Evolutionary conservation across 1,140 invertebrate genomes (phyloP), one percentile per base, ranked within the genome.

Genomic region (Lucilia sericata): DNA sequence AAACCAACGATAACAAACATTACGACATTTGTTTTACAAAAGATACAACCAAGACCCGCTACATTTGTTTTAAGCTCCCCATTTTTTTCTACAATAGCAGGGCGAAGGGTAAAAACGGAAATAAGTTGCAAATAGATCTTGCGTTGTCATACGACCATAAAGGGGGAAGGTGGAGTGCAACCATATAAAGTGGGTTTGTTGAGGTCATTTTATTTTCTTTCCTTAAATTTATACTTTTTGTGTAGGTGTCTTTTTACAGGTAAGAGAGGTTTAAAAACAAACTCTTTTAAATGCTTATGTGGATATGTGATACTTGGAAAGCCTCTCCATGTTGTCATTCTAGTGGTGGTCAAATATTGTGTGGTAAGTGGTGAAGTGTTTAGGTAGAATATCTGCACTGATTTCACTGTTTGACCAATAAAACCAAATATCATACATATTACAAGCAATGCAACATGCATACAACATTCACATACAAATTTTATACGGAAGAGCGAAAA

Each of bases 391-490:
- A 25, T 70, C 21, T 70, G 0, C 19, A 70, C 65, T 70, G 65
- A 70, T 70, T 70, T 70, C 65, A 70, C 65, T 70, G 65, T 70
- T 70, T 70, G 65, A 25, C 65, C 65, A 70, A 70, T 12, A 70
- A 70, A 70, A 70, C 65, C 19, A 70, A 70, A 70, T 70, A 25
- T 70, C 65, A 70, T 70, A 70, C 65, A 70, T 70, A 21, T 70
- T 70, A 70, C 65, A 70, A 70, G 19, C 65, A 70, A 17, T 60
- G 65, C 65, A 65, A 10, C n/a, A 70, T 70, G 7, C 55, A 17
- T n/a, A 60, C 13, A 10, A 60, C 51, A 60, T 14, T 12, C 51
- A 60, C 17, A 60, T 12, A 17, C 51, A n/a, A 42, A 42, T 42
- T 60, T 14, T 12, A 60, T 14, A 60, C 10, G 1, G 17, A 0